Percentiles rank a stretch among this genome's conserved stretches.
These are phyloP conservation scores for Sebastes reedi DNA, from an alignment of 2,797 vertebrate species.

Conservation along the genomic window DNA sequence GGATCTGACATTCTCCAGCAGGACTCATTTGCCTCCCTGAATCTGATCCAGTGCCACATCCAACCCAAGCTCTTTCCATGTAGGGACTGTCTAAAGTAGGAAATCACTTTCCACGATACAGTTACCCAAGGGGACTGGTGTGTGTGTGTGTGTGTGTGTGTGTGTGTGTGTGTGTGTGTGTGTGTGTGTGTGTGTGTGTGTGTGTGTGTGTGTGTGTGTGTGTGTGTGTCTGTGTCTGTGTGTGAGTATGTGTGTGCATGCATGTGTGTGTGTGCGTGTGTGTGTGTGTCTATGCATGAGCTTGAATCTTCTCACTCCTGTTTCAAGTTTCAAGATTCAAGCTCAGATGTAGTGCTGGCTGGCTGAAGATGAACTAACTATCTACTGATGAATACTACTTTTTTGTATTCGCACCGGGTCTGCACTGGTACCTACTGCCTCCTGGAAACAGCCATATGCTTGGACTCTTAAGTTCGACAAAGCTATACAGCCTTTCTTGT, in stretches of 20 bases:
- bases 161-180: not conserved
- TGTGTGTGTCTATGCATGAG: not conserved
- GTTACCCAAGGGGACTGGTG: conserved; percentile 51
- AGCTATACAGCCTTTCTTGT: not conserved
- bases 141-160: conserved; percentile 9
- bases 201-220: not conserved
- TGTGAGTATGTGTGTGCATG: not conserved
- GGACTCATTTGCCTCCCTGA: conserved; percentile 63
- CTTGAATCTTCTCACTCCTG: too few species aligned
- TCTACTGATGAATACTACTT: not conserved
- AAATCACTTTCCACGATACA: conserved; percentile 68
- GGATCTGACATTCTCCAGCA: conserved; percentile 49
- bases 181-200: not conserved
- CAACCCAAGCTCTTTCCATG: conserved; percentile 74
- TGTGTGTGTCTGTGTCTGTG: not conserved
- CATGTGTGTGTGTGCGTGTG: not conserved
- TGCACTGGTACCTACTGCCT: not conserved
- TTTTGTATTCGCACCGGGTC: not conserved
- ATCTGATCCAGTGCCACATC: conserved; percentile 67
- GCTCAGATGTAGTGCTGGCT: not conserved
- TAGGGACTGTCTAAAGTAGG: conserved; percentile 79
- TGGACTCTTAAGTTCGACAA: not conserved
- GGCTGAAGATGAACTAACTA: not conserved
- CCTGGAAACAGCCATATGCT: not conserved
- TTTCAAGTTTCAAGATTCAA: not conserved